phyloP scores from a whole-genome alignment of 2,797 vertebrate species.

The Parambassis ranga region DNA sequence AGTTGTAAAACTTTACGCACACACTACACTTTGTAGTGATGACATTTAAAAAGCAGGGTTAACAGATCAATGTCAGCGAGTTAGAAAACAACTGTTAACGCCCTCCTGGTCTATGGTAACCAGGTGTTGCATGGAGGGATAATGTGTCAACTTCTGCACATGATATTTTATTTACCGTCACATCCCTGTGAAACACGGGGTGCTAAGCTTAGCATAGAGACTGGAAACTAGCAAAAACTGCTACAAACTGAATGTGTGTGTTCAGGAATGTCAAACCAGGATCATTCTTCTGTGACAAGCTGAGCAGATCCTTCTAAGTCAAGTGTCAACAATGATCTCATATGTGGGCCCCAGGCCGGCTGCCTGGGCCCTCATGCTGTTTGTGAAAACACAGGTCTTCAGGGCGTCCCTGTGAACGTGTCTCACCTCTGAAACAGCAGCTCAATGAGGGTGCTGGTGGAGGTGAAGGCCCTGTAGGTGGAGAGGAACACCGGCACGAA shows the following conservation, averaged over 20 bases:
- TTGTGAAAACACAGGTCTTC: not conserved
- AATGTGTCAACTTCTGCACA: too few species aligned
- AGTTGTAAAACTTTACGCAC: slow-evolving; percentile 5
- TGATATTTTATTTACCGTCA: too few species aligned
- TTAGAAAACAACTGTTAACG: not conserved
- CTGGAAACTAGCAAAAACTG: not conserved
- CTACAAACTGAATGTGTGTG: too few species aligned
- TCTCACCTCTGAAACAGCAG: slow-evolving; percentile 85
- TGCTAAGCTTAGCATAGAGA: not conserved
- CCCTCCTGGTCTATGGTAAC: too few species aligned
- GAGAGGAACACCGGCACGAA: slow-evolving; percentile 85
- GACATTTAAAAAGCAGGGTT: slow-evolving; percentile 1
- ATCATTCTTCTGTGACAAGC: not conserved
- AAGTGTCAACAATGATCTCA: not conserved
- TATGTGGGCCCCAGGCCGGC: not conserved
- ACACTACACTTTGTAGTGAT: not conserved
- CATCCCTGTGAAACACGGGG: too few species aligned
- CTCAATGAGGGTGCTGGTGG: slow-evolving; percentile 75
- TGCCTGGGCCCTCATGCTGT: slow-evolving; percentile 8
- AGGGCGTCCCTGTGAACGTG: too few species aligned
- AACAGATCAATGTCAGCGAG: not conserved
- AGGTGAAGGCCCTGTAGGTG: slow-evolving; percentile 86
- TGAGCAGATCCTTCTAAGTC: not conserved
- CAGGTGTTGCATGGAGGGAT: too few species aligned
- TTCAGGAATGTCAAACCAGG: not conserved